phyloP scores from a whole-genome alignment of 2,113 vertebrate species.

The Zosterops pallidus region DNA sequence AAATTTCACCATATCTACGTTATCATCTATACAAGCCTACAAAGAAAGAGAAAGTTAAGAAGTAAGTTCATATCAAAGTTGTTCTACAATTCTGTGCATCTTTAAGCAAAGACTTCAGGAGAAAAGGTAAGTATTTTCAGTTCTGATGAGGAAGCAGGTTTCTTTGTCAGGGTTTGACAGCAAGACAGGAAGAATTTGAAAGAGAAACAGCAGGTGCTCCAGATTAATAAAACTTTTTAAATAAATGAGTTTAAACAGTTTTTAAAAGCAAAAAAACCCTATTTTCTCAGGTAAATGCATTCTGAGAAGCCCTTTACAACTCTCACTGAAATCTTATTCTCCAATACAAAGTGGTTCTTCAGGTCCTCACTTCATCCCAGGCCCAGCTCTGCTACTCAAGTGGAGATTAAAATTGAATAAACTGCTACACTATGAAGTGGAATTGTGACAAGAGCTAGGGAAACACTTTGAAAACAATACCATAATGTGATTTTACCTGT shows the following conservation, averaged over 20 bases:
- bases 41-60: conserved; percentile 69
- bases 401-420: neutral
- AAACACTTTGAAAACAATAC: neutral
- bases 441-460: neutral
- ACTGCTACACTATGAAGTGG: neutral
- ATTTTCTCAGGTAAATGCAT: neutral
- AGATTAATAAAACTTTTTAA: neutral
- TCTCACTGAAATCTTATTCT: neutral
- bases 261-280: neutral
- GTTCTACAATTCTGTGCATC: neutral
- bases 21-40: conserved; percentile 99
- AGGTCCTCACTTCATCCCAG: neutral
- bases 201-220: neutral
- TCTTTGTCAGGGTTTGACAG: neutral
- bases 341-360: neutral
- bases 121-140: neutral
- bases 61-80: conserved; percentile 24
- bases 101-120: neutral
- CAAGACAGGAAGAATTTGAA: neutral
- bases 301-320: neutral
- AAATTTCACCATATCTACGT: conserved; percentile 99
- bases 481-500: neutral
- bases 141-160: neutral
- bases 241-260: neutral
- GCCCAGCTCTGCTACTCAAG: neutral